phyloP scores from a whole-genome alignment of 1,140 invertebrate genomes.

The Cydia amplana region DNA sequence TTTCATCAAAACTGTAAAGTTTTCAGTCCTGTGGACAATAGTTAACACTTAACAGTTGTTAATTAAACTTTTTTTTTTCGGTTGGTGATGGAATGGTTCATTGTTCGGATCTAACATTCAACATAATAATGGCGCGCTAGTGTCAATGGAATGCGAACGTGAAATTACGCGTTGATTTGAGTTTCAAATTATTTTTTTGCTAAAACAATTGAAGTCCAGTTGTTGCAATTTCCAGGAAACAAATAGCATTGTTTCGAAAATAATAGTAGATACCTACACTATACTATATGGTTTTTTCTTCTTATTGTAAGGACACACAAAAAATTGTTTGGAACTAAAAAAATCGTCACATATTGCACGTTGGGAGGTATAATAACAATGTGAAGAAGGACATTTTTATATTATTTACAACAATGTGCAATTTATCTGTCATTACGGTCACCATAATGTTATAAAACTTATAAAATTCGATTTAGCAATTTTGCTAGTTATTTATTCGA shows the following conservation, averaged over 20 bases:
- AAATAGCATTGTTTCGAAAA: conserved; percentile 14
- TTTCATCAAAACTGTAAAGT: not conserved
- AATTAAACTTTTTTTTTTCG: too few relatives aligned
- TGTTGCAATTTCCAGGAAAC: conserved; percentile 22
- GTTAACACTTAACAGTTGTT: too few relatives aligned
- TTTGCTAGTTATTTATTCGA: conserved; percentile 31
- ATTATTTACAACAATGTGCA: too few relatives aligned
- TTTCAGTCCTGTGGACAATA: too few relatives aligned
- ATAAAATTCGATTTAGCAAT: not conserved
- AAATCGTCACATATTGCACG: too few relatives aligned
- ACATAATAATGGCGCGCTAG: not conserved
- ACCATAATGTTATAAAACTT: not conserved
- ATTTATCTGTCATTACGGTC: too few relatives aligned
- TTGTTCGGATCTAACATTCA: conserved; percentile 6
- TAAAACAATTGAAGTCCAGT: conserved; percentile 14
- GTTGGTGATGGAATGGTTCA: too few relatives aligned
- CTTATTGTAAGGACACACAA: too few relatives aligned
- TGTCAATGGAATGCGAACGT: not conserved
- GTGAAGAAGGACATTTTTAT: too few relatives aligned
- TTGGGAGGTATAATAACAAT: too few relatives aligned
- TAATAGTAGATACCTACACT: conserved; percentile 1
- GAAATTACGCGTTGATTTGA: not conserved
- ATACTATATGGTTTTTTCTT: too few relatives aligned
- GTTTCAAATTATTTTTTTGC: not conserved
- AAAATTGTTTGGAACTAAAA: too few relatives aligned